Evolutionary conservation across 1,140 invertebrate genomes (phyloP).

Genomic region (Melipona quadrifasciata): DNA sequence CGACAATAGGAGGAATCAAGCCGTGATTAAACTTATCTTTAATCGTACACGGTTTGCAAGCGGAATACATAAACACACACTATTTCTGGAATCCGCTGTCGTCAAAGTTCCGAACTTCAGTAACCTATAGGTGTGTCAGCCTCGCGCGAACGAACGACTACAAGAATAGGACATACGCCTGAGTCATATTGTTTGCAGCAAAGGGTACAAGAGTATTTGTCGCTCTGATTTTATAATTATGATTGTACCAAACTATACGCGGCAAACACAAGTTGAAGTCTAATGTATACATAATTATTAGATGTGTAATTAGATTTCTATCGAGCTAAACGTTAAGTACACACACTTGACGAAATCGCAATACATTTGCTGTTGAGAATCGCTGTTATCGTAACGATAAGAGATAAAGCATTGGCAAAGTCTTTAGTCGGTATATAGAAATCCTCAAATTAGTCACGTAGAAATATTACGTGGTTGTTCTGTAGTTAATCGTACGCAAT

Average conservation of each 20-base stretch:
- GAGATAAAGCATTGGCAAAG: conserved; percentile 64
- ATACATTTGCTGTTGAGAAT: conserved; percentile 38
- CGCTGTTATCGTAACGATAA: conserved; percentile 69
- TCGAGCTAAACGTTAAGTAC: neutral
- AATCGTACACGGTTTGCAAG: neutral
- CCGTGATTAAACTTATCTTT: neutral
- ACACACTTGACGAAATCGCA: neutral
- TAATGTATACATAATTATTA: neutral
- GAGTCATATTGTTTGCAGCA: conserved; percentile 10
- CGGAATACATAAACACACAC: conserved; percentile 1
- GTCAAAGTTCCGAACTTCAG: conserved; percentile 8
- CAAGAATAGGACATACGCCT: conserved; percentile 12
- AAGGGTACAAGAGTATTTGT: neutral
- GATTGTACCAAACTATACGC: neutral
- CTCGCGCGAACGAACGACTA: neutral
- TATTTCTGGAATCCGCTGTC: conserved; percentile 22
- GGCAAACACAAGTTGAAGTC: no score
- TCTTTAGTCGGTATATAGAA: conserved; percentile 27
- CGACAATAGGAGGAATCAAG: neutral
- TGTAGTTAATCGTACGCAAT: neutral
- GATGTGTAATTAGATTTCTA: neutral
- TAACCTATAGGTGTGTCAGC: conserved; percentile 9
- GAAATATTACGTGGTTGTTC: neutral
- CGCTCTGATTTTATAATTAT: neutral
- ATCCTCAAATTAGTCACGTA: conserved; percentile 20